Percentiles rank a stretch among this genome's conserved stretches.
phyloP scores from a whole-genome alignment of 2,888 invertebrate genomes.

The Catocala sponsa region DNA sequence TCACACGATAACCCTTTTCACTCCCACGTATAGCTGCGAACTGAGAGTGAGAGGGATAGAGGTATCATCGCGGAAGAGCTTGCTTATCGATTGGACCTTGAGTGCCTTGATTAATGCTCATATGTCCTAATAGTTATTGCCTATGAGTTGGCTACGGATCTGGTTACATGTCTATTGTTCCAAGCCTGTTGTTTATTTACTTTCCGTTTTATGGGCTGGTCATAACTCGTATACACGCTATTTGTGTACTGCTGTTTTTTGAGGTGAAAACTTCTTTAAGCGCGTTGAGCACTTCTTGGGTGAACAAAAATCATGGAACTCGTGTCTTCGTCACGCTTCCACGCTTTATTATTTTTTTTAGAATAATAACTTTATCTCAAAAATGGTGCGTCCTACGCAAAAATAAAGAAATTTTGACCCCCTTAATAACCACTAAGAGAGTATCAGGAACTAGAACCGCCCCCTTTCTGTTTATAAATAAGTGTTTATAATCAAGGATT shows the following conservation, averaged over 20 bases:
- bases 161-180: slow-evolving; percentile 21
- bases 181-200: slow-evolving; percentile 9
- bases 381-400: too few species aligned
- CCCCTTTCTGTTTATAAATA: too few species aligned
- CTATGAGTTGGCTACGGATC: slow-evolving; percentile 36
- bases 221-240: neutral
- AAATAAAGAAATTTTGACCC: too few species aligned
- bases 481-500: too few species aligned
- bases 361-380: too few species aligned
- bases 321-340: too few species aligned
- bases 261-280: too few species aligned
- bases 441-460: too few species aligned
- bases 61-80: slow-evolving; percentile 62
- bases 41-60: slow-evolving; percentile 49
- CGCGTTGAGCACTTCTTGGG: too few species aligned
- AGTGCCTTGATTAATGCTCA: slow-evolving; percentile 59
- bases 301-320: too few species aligned
- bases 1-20: slow-evolving; percentile 49
- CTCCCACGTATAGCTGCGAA: slow-evolving; percentile 32
- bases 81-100: slow-evolving; percentile 61
- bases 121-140: slow-evolving; percentile 51
- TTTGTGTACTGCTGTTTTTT: neutral
- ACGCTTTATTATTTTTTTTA: too few species aligned
- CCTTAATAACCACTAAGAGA: too few species aligned
- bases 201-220: neutral